Evolutionary conservation across 2,888 invertebrate species (phyloP), one percentile per base, ranked within the genome.

Genomic region (Tenthredo amoena): DNA sequence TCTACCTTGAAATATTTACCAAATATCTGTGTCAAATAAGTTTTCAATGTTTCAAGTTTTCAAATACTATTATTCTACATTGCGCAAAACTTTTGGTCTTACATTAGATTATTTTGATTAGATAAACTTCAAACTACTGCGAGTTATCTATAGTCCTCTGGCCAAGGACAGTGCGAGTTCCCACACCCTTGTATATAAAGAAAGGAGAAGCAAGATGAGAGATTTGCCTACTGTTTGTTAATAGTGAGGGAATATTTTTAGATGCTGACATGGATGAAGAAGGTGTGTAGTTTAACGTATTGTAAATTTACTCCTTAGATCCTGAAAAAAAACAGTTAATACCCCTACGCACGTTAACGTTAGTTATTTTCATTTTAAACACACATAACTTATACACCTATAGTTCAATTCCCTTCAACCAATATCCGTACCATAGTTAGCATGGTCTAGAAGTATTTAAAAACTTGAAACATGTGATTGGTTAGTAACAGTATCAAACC

Each of bases 201-300:
- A 62, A 37, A n/a, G 6, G 62, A 81, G 34, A 34, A 81, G 15
- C 81, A 62, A 81, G n/a, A 62, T 15, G 40, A 81, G n/a, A 81
- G 21, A 81, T 55, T 47, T 77, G 12, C 50, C 34, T 50, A 47
- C 34, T n/a, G 47, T 4, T 77, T 77, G 50, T 77, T 77, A 40
- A 77, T 77, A 77, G 77, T 31, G 18, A 81, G 81, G 40, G 26
- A 81, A 21, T 50, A 50, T 62, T 81, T 40, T 81, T 58, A 40
- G 40, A 81, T n/a, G 87, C 88, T 79, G 88, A 88, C 79, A 86
- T 88, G 72, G 88, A 88, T 1, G 86, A 87, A 26, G 88, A 88
- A 10, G 88, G 87, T 72, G 87, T 88, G 83, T 86, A 86, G n/a
- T 58, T 71, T 83, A 6, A 71, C 1, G 6, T 71, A 15, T 65